A percentile compares a stretch with the other conserved stretches of the same genome.
phyloP scores from a whole-genome alignment of 2,797 vertebrate species.

The Scolopax bukidnonensis region DNA sequence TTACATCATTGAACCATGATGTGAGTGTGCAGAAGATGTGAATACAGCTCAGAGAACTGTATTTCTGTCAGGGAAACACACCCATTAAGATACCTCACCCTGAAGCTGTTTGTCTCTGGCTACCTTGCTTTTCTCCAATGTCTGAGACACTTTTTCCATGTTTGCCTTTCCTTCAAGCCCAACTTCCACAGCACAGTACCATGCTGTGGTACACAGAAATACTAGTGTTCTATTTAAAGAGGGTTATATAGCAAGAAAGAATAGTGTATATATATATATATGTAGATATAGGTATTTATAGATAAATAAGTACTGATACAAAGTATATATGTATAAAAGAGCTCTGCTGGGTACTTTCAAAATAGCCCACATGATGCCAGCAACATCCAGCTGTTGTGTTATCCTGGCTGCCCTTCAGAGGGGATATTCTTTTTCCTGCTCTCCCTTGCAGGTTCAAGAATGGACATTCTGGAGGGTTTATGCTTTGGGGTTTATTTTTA shows the following conservation, averaged over 20 bases:
- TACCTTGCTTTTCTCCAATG: not conserved
- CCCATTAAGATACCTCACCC: not conserved
- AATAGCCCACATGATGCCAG: not conserved
- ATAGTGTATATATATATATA: rapidly evolving
- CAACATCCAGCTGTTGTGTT: not conserved
- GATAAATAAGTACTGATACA: not conserved
- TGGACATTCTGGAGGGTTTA: not conserved
- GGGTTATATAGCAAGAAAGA: not conserved
- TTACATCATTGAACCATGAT: not conserved
- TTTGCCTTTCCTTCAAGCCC: not conserved
- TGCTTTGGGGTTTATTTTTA: not conserved
- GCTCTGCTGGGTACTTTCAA: not conserved
- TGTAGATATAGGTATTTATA: not conserved
- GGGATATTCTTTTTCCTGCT: not conserved
- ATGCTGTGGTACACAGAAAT: not conserved
- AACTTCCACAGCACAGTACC: not conserved
- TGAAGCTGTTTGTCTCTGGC: not conserved
- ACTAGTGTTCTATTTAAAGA: rapidly evolving
- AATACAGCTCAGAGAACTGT: not conserved
- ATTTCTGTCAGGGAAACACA: constrained; percentile 14
- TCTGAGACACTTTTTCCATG: not conserved
- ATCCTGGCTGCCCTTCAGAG: not conserved
- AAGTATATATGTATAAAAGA: not conserved
- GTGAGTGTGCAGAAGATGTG: not conserved
- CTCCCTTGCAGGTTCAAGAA: not conserved